Percentiles rank a stretch among this genome's conserved stretches.
Conservation (phyloP, 2,888 invertebrate genomes). For the Phortica magna region DNA sequence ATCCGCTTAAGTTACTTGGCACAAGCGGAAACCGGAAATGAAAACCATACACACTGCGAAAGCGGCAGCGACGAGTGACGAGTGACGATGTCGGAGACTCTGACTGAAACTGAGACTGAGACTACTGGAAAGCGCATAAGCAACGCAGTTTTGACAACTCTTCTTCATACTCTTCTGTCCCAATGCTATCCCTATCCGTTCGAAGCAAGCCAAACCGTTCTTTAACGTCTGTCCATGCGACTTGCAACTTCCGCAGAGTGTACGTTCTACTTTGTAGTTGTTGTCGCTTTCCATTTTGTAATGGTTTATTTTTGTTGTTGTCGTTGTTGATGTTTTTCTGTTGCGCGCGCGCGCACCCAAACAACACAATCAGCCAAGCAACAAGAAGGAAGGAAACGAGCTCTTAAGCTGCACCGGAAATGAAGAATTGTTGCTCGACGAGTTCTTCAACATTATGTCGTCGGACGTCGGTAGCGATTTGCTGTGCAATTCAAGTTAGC, state of each 20-base stretch:
- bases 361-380: slow-evolving; percentile 16
- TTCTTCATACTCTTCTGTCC: not conserved
- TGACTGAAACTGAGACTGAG: not conserved
- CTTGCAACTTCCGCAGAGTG: slow-evolving; percentile 59
- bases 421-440: slow-evolving; percentile 65
- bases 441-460: slow-evolving; percentile 38
- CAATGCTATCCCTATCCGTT: not conserved
- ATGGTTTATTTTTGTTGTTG: slow-evolving; percentile 6
- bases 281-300: not conserved
- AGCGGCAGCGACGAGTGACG: slow-evolving; percentile 39
- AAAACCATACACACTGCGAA: slow-evolving; percentile 68
- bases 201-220: not conserved
- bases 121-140: not conserved
- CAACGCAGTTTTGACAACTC: not conserved
- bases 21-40: slow-evolving; percentile 70
- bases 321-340: slow-evolving; percentile 42
- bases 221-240: slow-evolving; percentile 17
- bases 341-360: slow-evolving; percentile 16
- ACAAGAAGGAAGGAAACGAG: slow-evolving; percentile 62
- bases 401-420: slow-evolving; percentile 72
- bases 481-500: not conserved
- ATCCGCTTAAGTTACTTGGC: slow-evolving; percentile 71
- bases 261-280: slow-evolving; percentile 21
- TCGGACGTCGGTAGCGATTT: slow-evolving; percentile 10
- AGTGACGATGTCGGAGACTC: slow-evolving; percentile 9